Evolutionary conservation across 2,888 invertebrate genomes (phyloP), one percentile per base, ranked within the genome.

Genomic region (Caenorhabditis becei): DNA sequence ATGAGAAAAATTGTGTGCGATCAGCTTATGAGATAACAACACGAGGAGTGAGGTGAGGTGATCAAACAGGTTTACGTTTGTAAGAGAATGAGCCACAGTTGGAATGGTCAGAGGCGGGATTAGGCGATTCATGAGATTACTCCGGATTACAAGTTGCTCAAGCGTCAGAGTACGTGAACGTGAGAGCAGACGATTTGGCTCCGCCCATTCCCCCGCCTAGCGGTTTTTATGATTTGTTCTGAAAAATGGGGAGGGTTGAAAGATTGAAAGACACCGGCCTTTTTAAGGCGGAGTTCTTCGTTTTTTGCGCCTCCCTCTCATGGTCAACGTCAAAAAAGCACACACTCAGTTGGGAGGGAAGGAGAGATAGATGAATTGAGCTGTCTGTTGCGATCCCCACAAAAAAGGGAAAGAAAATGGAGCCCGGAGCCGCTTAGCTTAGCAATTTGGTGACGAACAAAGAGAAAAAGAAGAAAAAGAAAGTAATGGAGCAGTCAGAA

Each of bases 341-440:
- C 47, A 47, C 18, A 47, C 47, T 18, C 47, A 18, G 53, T 16
- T n/a, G 49, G 47, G 8, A 28, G 28, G 47, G 59, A 59, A 35
- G 32, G 49, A 49, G 61, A 23, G 59, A 51, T 23, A 74, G 74
- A 74, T 75, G 37, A 75, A 75, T 75, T 75, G 66, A 28, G 75
- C 66, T 66, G 75, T 66, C 66, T 75, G 66, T 65, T 65, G 71
- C 63, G 62, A 72, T 51, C 65, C 54, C 58, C 26, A 18, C 41
- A 35, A 20, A 23, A 37, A 65, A 51, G 37, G 35, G n/a, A 16
- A 20, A 24, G 24, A 18, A 54, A 32, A 18, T 62, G 32, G 49
- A 37, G 49, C 20, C n/a, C 16, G 20, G 16, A 11, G 54, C 20
- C 58, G 41, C 35, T 18, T 28, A 10, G 41, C n/a, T 16, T 18